Evolutionary conservation across 2,113 vertebrate genomes (phyloP), one percentile per base, ranked within the genome.

Genomic region (Cochlearius cochlearius): DNA sequence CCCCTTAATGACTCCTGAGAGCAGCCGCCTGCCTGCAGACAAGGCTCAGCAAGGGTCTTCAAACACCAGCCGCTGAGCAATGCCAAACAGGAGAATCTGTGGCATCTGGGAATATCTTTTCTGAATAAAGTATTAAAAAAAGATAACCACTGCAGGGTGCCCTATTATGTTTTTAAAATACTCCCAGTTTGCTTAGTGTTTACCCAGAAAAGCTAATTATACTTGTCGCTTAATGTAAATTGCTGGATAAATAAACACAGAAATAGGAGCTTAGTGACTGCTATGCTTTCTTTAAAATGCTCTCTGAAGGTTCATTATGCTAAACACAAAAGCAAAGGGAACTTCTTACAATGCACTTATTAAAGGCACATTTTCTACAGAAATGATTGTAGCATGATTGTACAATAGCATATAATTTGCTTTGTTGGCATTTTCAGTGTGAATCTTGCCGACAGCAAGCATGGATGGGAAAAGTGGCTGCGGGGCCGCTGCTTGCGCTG

Each of bases 181-280:
- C 36, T 91, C 38, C 62, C 45, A 62, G 58, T 90, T 95, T 95
- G 62, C 84, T 91, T 79, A 66, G 38, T 94, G 67, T 95, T 95
- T 95, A 88, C 91, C 81, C 50, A 76, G 76, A 91, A 94, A 90
- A 95, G 69, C 41, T 88, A 96, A 96, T 95, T 91, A 88, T 47
- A 89, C 66, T 94, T 94, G 58, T 81, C 0, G 1, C 38, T 83
- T 82, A 87, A 76, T 2, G 9, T 85, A 94, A 95, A 97, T 92
- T 97, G 53, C 74, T 90, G 18, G 3, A 95, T 91, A 96, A 97
- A 95, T 95, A 97, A 96, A 97, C 86, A 94, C 60, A 96, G 89
- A 93, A 94, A 94, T 87, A 85, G 71, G 77, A 95, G 81, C 77
- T 96, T 58, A 95, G 77, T 73, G 92, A 74, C 89, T 94, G 74